A percentile compares a stretch with the other conserved stretches of the same genome.
Conservation (phyloP, 2,888 invertebrate species). For the Ceraclea dissimilis region DNA sequence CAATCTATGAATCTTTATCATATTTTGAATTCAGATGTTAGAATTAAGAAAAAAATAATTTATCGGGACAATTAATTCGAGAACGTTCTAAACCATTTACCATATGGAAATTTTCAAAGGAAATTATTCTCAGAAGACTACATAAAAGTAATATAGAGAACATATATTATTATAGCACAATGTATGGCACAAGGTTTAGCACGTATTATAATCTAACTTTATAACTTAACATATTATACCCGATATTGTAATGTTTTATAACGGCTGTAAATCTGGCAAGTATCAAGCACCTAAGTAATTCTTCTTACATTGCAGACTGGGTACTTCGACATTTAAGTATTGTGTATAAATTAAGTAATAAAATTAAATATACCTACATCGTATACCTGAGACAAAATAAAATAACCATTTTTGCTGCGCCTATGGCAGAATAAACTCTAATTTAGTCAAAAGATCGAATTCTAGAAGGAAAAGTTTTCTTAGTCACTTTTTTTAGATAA, state of each 20-base stretch:
- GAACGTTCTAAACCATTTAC: background rate
- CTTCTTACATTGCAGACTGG: background rate
- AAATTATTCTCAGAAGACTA: background rate
- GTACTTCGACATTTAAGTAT: background rate
- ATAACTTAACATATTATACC: background rate
- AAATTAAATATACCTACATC: background rate
- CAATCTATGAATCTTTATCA: too few relatives aligned
- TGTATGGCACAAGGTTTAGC: background rate
- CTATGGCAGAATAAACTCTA: too few relatives aligned
- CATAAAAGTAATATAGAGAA: background rate
- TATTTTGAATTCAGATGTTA: too few relatives aligned
- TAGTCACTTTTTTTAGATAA: too few relatives aligned
- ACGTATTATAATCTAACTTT: background rate
- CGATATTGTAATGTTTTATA: background rate
- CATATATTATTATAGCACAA: background rate
- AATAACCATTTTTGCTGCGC: too few relatives aligned
- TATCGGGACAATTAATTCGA: background rate
- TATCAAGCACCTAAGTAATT: background rate
- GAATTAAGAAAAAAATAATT: too few relatives aligned
- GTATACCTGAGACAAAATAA: too few relatives aligned
- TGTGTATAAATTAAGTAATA: constrained; percentile 1
- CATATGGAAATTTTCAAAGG: background rate
- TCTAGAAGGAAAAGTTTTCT: too few relatives aligned
- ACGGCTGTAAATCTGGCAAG: background rate
- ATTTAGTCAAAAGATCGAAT: too few relatives aligned